Evolutionary conservation across 2,113 vertebrate species (phyloP), one percentile per base, ranked within the genome.

Genomic region (Serilophus lunatus): DNA sequence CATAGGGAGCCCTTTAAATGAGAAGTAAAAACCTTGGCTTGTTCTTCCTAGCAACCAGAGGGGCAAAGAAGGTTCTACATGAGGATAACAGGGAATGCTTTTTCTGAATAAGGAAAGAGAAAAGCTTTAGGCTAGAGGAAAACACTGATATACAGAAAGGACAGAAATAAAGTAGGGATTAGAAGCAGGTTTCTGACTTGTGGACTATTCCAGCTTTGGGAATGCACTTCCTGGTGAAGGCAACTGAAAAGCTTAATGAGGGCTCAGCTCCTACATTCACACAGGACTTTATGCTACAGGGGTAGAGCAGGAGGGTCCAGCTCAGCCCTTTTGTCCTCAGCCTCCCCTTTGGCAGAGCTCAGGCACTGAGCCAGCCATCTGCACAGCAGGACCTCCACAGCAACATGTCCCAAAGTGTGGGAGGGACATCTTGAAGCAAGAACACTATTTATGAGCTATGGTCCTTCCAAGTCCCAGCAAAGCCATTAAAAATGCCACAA

Each of bases 401-500:
- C 0, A 1, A 56, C 2, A 1, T 2, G 1, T 25, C 78, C 75
- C 82, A 45, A 9, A 33, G 54, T 1, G 4, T 82, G 59, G 79
- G 66, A 72, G 45, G 66, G 57, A 38, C 65, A 77, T 50, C 85
- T 78, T 23, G 16, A 74, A 79, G 45, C 44, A 59, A 45, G 49
- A 53, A 35, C 4, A 1, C 40, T 93, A 17, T 50, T 92, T 92
- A 40, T 72, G 42, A 45, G 23, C 92, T 50, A 1, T 2, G 1
- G 31, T 19, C 59, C 85, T 90, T 93, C 45, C 75, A 82, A 72
- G 63, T 57, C 17, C 28, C 57, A 44, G 70, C 24, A 49, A 76
- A 90, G n/a, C 36, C 31, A 8, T 3, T 11, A 82, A 68, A 76
- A 82, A 72, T 25, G 40, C 28, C 47, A 13, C 31, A 4, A 0